These are phyloP conservation scores for Halcyon smyrnensis DNA, from an alignment of 2,797 vertebrate species.

Conservation along the genomic window DNA sequence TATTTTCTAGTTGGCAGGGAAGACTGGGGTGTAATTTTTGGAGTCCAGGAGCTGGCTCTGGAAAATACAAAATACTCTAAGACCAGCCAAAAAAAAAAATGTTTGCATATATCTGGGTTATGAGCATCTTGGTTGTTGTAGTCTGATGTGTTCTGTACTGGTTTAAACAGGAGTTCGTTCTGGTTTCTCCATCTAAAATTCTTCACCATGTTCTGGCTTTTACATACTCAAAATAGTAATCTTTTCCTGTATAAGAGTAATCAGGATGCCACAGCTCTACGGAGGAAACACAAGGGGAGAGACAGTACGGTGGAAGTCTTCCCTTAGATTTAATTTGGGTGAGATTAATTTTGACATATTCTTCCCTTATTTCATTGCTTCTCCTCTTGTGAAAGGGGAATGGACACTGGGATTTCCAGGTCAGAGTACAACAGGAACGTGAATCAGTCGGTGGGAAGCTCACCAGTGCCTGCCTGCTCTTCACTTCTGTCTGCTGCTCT, in stretches of 20 bases:
- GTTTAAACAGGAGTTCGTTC: not conserved
- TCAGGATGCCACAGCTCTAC: not conserved
- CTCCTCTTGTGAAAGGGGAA: not conserved
- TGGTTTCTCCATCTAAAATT: not conserved
- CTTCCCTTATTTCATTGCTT: not conserved
- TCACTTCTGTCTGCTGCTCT: not conserved
- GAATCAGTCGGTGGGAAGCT: not conserved
- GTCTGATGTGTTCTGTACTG: not conserved
- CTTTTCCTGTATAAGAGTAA: not conserved
- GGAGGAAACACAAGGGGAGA: not conserved
- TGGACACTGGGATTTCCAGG: not conserved
- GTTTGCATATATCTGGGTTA: not conserved
- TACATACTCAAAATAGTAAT: not conserved
- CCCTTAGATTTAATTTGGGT: not conserved
- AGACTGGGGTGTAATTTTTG: not conserved
- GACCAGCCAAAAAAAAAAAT: accelerated
- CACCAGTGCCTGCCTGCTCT: not conserved
- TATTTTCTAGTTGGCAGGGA: not conserved
- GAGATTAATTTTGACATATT: not conserved
- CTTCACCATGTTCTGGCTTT: not conserved
- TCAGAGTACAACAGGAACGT: not conserved
- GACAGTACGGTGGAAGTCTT: not conserved
- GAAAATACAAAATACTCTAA: not conserved
- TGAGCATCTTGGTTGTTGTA: not conserved
- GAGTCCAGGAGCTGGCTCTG: not conserved